These are phyloP conservation scores for Drosophila barbarae DNA, from an alignment of 2,888 invertebrate species.

Conservation along the genomic window DNA sequence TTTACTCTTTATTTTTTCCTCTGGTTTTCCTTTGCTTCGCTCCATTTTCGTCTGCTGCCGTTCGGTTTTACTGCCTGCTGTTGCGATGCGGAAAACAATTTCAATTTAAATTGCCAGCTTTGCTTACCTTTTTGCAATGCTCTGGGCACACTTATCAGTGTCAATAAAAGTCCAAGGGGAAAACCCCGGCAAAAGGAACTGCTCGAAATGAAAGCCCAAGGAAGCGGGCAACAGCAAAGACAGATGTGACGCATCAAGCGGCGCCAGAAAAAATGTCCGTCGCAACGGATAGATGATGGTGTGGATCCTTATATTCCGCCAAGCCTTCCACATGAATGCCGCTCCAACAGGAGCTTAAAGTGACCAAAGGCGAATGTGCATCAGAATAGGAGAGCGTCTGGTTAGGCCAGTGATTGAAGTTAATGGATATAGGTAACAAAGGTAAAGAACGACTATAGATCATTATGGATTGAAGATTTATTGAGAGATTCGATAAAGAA, in stretches of 20 bases:
- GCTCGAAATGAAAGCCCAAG: conserved; percentile 14
- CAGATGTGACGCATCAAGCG: conserved; percentile 36
- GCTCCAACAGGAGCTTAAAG: conserved; percentile 41
- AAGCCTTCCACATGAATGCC: conserved; percentile 43
- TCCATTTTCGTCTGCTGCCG: conserved; percentile 19
- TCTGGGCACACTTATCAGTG: conserved; percentile 72
- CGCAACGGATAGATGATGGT: conserved; percentile 17
- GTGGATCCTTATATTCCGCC: conserved; percentile 19
- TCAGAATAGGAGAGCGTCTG: background rate
- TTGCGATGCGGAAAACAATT: conserved; percentile 69
- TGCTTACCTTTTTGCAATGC: conserved; percentile 66
- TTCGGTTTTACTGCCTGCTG: conserved; percentile 49
- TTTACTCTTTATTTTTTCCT: conserved; percentile 18
- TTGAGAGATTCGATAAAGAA: background rate
- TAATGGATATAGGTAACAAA: background rate
- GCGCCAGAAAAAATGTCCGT: conserved; percentile 34
- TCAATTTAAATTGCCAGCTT: conserved; percentile 73
- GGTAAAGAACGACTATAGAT: background rate
- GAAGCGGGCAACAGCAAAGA: conserved; percentile 33
- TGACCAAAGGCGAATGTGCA: conserved; percentile 17
- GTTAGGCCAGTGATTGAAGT: conserved; percentile 9
- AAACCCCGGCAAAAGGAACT: conserved; percentile 31
- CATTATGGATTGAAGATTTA: background rate
- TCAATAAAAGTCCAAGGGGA: conserved; percentile 68
- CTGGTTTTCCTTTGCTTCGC: conserved; percentile 8